phyloP scores from a whole-genome alignment of 2,888 invertebrate genomes.

The Periphyllus acericola region DNA sequence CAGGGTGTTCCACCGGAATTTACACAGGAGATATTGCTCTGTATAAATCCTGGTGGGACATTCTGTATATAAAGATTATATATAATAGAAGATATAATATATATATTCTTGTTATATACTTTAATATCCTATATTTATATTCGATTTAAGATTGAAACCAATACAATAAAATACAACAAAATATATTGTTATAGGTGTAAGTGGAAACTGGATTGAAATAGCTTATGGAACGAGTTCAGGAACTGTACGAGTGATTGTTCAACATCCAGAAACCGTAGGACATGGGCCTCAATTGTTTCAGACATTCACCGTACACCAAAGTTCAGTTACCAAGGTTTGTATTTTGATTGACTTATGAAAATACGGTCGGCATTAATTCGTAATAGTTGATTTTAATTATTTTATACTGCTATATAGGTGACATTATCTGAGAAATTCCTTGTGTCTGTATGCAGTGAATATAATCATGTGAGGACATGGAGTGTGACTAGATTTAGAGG shows the following conservation, averaged over 20 bases:
- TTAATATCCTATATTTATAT: no score
- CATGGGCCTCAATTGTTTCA: slow-evolving; percentile 98
- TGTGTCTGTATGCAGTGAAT: slow-evolving; percentile 95
- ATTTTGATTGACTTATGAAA: neutral
- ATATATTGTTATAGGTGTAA: slow-evolving; percentile 81
- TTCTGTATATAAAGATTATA: no score
- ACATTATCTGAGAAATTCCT: slow-evolving; percentile 94
- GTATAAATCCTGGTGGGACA: no score
- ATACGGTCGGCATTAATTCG: neutral
- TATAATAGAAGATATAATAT: no score
- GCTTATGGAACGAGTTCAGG: slow-evolving; percentile 98
- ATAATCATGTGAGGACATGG: slow-evolving; percentile 98
- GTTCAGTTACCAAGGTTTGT: slow-evolving; percentile 89
- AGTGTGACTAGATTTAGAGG: slow-evolving; percentile 95
- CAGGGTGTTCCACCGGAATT: no score
- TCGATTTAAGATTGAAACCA: neutral
- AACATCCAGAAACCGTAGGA: slow-evolving; percentile 98
- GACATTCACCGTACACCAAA: slow-evolving; percentile 96
- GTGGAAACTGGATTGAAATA: slow-evolving; percentile 99
- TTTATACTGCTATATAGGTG: slow-evolving; percentile 71
- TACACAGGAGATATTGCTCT: no score
- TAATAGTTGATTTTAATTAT: neutral
- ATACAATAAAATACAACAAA: slow-evolving; percentile 13
- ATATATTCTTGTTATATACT: no score
- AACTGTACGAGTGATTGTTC: slow-evolving; percentile 95